Percentiles rank a stretch among this genome's conserved stretches.
Evolutionary conservation across 2,888 invertebrate genomes (phyloP).

Genomic region (Clitarchus hookeri): DNA sequence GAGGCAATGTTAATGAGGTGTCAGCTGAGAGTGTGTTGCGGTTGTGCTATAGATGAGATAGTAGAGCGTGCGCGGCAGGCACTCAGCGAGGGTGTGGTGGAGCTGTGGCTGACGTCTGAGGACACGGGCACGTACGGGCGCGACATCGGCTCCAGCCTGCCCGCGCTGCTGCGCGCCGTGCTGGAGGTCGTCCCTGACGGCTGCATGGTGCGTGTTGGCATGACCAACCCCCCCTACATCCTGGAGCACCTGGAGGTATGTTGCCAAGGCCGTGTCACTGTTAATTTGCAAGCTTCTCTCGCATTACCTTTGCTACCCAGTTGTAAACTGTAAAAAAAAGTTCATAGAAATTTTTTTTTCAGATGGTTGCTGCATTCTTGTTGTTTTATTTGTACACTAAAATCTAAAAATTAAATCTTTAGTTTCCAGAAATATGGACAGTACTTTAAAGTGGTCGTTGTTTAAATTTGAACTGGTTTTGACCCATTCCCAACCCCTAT

Average conservation of each 20-base stretch:
- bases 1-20: not conserved
- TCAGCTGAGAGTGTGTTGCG: not conserved
- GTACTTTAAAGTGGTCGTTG: no score
- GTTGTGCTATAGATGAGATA: constrained; percentile 69
- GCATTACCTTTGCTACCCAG: not conserved
- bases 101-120: constrained; percentile 97
- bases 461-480: no score
- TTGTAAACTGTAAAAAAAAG: no score
- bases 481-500: no score
- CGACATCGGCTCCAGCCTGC: constrained; percentile 88
- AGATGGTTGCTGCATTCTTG: no score
- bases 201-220: constrained; percentile 86
- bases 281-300: not conserved
- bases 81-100: constrained; percentile 89
- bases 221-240: constrained; percentile 99
- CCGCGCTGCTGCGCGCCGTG: constrained; percentile 82
- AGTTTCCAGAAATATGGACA: no score
- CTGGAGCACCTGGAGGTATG: constrained; percentile 81
- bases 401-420: no score
- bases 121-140: constrained; percentile 97
- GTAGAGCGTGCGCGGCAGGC: constrained; percentile 84
- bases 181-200: constrained; percentile 76
- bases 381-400: no score
- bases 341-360: no score
- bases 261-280: not conserved